Base-by-base conservation (phyloP, 2,888 invertebrate species). In the Sycophila texana region DNA sequence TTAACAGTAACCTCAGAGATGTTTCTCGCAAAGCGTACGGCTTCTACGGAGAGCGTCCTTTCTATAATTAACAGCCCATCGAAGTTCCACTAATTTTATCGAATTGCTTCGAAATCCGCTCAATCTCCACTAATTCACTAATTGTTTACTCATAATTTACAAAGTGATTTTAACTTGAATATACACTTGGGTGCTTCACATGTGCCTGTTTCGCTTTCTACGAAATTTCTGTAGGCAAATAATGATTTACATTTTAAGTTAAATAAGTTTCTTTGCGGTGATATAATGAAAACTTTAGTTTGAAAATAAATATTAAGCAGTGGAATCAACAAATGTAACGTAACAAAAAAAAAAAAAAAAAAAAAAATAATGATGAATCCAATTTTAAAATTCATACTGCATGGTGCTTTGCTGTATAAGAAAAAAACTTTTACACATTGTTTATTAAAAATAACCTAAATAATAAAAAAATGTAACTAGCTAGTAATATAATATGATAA, bases 1-100 rank as follows among this genome's bases (percentile, higher is more conserved):
- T 73, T 82, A 82, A 82, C 76, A 72, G 78, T 83, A 84, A 78
- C 83, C 82, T 80, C 82, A 80, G 77, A 70, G 51, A 18, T 67
- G 61, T 72, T 68, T 67, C 78, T 73, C 78, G 73, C 30, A 22
- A 60, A 49, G 60, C 65, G 22, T 71, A 77, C 65, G 71, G 12
- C 63, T 71, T 71, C 77, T 22, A 71, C 26, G 77, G 63, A 57
- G 71, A 71, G 65, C 71, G 57, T 61, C 77, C 49, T 77, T 65
- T 65, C 65, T 70, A 71, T 77, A 71, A 77, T 77, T 77, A 77
- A 77, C 70, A 71, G 77, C 55, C 51, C 18, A 49, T 30, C 58
- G 58, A 65, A 63, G 71, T 65, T 57, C 67, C 3, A 67, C 67
- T 67, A 74, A 67, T 67, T 67, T 67, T 60, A 47, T 30, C 51